phyloP scores from a whole-genome alignment of 2,888 invertebrate genomes.

The Cosmopolites sordidus region DNA sequence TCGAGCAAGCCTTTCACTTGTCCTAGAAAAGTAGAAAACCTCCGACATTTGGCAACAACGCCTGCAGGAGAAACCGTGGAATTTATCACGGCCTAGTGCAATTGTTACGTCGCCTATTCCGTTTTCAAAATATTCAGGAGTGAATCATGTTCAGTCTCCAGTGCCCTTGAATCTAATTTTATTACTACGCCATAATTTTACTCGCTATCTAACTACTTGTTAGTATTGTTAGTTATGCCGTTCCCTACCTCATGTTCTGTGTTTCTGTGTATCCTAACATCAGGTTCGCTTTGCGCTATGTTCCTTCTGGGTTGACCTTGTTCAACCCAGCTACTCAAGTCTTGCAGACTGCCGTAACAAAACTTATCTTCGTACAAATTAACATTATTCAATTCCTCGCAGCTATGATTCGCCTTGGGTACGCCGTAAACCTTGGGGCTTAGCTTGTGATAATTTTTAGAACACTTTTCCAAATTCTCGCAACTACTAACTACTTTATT shows the following conservation, averaged over 20 bases:
- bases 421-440: conserved; percentile 65
- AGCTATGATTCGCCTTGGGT: conserved; percentile 45
- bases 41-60: neutral
- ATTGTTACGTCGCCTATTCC: neutral
- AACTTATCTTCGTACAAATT: conserved; percentile 40
- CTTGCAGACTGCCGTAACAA: conserved; percentile 63
- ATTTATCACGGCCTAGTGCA: neutral
- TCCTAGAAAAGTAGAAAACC: neutral
- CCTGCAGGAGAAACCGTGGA: neutral
- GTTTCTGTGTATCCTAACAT: conserved; percentile 51
- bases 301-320: conserved; percentile 32
- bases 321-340: conserved; percentile 49
- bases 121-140: too few species aligned
- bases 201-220: neutral
- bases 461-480: conserved; percentile 38
- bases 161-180: too few species aligned
- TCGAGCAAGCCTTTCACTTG: neutral
- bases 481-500: conserved; percentile 41
- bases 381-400: conserved; percentile 43
- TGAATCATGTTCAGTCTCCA: too few species aligned
- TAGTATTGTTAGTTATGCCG: neutral
- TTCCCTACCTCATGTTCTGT: conserved; percentile 29
- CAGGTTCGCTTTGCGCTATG: conserved; percentile 61
- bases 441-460: conserved; percentile 40
- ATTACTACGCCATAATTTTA: too few species aligned